phyloP scores from a whole-genome alignment of 1,140 invertebrate genomes.

The Oedothorax gibbosus region DNA sequence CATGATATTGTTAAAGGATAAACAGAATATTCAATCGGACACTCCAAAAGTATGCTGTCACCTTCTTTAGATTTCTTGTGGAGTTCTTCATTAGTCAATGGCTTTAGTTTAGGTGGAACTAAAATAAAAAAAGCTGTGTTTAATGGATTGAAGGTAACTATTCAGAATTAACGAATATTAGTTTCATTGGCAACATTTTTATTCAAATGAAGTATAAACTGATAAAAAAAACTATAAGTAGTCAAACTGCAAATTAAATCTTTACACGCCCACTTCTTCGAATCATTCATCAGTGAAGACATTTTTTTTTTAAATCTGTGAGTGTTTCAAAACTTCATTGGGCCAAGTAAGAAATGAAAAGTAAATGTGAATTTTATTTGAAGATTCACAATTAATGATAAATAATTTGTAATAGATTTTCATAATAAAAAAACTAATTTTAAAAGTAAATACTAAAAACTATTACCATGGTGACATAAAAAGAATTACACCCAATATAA shows the following conservation, averaged over 20 bases:
- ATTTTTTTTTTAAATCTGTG: too few relatives aligned
- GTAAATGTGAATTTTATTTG: too few relatives aligned
- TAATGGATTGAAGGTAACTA: too few relatives aligned
- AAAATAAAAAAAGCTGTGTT: background rate
- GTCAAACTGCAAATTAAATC: too few relatives aligned
- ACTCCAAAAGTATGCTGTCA: conserved; percentile 31
- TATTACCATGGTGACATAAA: background rate
- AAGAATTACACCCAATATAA: background rate
- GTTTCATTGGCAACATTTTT: too few relatives aligned
- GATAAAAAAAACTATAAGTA: too few relatives aligned
- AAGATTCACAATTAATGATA: background rate
- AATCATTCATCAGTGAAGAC: too few relatives aligned
- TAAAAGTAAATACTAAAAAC: background rate
- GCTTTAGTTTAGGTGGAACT: conserved; percentile 53
- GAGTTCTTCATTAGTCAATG: background rate
- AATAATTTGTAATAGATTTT: background rate
- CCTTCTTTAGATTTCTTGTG: conserved; percentile 41
- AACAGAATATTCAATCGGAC: conserved; percentile 33
- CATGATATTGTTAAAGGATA: conserved; percentile 30
- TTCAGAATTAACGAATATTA: too few relatives aligned
- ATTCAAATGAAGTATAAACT: too few relatives aligned
- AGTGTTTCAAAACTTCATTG: too few relatives aligned
- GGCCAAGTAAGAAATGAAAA: too few relatives aligned
- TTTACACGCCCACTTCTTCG: too few relatives aligned
- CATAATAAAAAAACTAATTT: background rate